Evolutionary conservation across 2,797 vertebrate species (phyloP), one percentile per base, ranked within the genome.

Genomic region (Anas flavirostris): DNA sequence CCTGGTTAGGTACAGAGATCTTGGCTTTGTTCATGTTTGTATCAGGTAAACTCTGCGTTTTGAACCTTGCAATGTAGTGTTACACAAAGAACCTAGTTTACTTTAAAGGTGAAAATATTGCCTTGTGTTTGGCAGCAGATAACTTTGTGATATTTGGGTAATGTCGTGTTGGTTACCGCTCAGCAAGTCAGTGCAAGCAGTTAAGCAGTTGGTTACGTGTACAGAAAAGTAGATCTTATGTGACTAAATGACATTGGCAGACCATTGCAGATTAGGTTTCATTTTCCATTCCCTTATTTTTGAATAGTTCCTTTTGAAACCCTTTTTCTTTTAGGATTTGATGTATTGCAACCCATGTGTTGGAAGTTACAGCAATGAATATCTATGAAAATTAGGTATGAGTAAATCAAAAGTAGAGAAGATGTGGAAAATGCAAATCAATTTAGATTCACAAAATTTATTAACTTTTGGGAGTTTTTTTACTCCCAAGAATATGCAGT

Each of bases 271-370:
- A 69, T 82, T 93, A 62, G 62, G 43, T 53, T 70, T 86, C 13
- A 60, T 91, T 95, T 92, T 95, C 94, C 50, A 85, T 83, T 92
- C 85, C 55, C 46, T 81, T 44, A 35, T 72, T 94, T 88, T 78
- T 76, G 87, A 90, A 59, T 59, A 59, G 82, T 86, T 83, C 62
- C 31, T 59, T 94, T 95, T 70, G 92, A 91, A 81, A 90, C 50
- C n/a, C 31, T 76, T 90, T 55, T 55, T 55, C 50, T 86, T 91
- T 66, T 80, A 18, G 59, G 46, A 37, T 89, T 90, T 86, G 79
- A 88, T 95, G 35, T 75, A 91, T 94, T 82, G 58, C 29, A 91
- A 23, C n/a, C 33, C n/a, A 10, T 58, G n/a, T 81, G 53, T 93
- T 89, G 69, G 46, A 84, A 87, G 69, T 92, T 83, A 59, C 19